Evolutionary conservation across 2,888 invertebrate genomes (phyloP), one percentile per base, ranked within the genome.

Genomic region (Aporophyla nigra): DNA sequence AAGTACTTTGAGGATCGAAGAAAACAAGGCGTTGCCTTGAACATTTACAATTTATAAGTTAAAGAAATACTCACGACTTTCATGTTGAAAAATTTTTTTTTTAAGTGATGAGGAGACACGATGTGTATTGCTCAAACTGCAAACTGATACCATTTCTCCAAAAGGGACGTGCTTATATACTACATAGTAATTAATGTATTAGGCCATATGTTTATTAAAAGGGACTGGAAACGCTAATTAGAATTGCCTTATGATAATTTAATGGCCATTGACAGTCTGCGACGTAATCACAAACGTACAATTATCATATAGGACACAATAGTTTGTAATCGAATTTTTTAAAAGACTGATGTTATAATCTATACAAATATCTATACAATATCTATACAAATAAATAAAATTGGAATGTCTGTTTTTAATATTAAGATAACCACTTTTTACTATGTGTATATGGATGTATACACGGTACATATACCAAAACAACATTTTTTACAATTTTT

Each of bases 1-100:
- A 46, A n/a, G 0, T 14, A 61, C 21, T 7, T 21, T 76, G 24
- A 62, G 7, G 33, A 66, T 12, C 7, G 0, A 16, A 9, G 7
- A 66, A n/a, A 3, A 53, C 21, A 79, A 21, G 10, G 9, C 12
- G 16, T 16, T 40, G 14, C 14, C 2, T 54, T 9, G 7, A 66
- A 27, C 10, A 61, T 27, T 40, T 2, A 2, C n/a, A 65, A 49
- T 65, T 6, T 10, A 27, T 3, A 27, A 43, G 21, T 24, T 3
- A 16, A 61, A 46, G 43, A 46, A 46, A 46, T 46, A 46, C 43
- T 46, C 33, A 82, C 91, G 86, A 89, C 80, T 90, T 92, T 92
- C 92, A 92, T 92, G 76, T 89, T 90, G 67, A 71, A 69, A 73
- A 80, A 66, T 58, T 43, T 46, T 9, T 19, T 46, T n/a, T 58